phyloP scores from a whole-genome alignment of 2,888 invertebrate species.

The Noctua comes region DNA sequence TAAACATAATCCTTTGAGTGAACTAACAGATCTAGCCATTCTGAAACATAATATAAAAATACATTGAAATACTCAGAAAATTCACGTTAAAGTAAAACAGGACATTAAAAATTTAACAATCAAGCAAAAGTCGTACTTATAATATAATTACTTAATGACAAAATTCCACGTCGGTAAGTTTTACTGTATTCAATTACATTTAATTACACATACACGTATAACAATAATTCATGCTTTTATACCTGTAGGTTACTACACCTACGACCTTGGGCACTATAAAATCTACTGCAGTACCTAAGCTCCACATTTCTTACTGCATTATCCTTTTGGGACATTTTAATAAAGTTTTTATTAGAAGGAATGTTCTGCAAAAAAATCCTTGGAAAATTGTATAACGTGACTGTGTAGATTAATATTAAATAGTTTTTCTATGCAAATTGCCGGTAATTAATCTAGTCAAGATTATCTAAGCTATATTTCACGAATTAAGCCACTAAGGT shows the following conservation, averaged over 20 bases:
- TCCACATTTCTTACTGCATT: constrained; percentile 23
- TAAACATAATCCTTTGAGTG: not conserved
- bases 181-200: constrained; percentile 11
- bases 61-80: not conserved
- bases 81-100: not conserved
- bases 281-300: constrained; percentile 24
- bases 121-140: constrained; percentile 1
- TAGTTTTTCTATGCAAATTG: constrained; percentile 10
- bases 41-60: constrained; percentile 18
- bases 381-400: no score
- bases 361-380: not conserved
- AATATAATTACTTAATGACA: not conserved
- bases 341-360: constrained; percentile 17
- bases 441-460: constrained; percentile 7
- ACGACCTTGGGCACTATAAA: not conserved
- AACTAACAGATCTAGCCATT: not conserved
- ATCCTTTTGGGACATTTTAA: constrained; percentile 20
- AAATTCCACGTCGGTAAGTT: constrained; percentile 23
- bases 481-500: not conserved
- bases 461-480: constrained; percentile 9
- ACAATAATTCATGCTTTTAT: constrained; percentile 4
- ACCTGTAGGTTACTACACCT: not conserved
- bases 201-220: constrained; percentile 11
- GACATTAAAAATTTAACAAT: constrained; percentile 1
- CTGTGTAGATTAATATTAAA: no score